phyloP scores from a whole-genome alignment of 2,888 invertebrate genomes.

The Phragmatobia fuliginosa region DNA sequence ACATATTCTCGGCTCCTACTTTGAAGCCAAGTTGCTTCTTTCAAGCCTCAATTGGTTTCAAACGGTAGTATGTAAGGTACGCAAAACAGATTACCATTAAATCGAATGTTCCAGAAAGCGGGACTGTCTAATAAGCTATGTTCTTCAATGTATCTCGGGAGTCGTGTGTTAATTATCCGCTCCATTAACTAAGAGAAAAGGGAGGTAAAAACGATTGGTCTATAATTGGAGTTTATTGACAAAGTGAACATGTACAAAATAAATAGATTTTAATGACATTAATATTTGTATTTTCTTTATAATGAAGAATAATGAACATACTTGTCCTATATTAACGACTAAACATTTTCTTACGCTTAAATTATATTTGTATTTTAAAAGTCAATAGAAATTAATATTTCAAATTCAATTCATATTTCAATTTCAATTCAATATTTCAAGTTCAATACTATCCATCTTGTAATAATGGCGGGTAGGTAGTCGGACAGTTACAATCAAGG shows the following conservation, averaged over 20 bases:
- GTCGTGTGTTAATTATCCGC: slow-evolving; percentile 7
- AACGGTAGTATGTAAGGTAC: neutral
- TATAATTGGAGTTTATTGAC: slow-evolving; percentile 3
- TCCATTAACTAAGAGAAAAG: slow-evolving; percentile 4
- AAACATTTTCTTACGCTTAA: no score
- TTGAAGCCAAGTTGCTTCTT: neutral
- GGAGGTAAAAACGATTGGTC: neutral
- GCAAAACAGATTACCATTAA: neutral
- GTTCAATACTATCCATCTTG: no score
- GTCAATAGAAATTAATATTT: no score
- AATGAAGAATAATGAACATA: no score
- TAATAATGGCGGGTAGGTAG: no score
- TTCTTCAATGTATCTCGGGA: neutral
- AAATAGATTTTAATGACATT: neutral
- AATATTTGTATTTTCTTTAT: no score
- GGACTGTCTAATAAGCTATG: neutral
- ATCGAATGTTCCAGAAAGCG: neutral
- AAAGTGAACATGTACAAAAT: neutral
- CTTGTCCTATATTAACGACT: no score
- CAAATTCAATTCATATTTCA: no score
- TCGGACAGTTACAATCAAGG: no score
- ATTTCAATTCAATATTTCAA: no score
- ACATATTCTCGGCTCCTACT: neutral
- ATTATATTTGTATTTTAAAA: no score
- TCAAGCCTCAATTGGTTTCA: neutral